A percentile compares a stretch with the other conserved stretches of the same genome.
Evolutionary conservation across 2,888 invertebrate species (phyloP).

Genomic region (Chaetogeoica ovagalla): DNA sequence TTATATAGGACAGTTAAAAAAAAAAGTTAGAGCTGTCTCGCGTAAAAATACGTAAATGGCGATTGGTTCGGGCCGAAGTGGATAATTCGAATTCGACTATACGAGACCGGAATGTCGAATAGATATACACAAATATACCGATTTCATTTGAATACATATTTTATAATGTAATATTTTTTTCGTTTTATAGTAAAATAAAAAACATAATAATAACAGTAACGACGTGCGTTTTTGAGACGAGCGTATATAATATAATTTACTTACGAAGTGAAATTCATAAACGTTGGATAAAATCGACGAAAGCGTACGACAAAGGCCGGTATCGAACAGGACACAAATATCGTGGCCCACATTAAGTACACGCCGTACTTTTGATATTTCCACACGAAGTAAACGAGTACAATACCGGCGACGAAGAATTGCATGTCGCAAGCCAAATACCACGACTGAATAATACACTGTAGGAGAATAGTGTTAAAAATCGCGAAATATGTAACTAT

Average conservation of each 20-base stretch:
- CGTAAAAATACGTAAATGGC: too few relatives aligned
- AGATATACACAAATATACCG: too few relatives aligned
- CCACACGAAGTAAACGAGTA: slow-evolving; percentile 40
- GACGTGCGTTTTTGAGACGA: too few relatives aligned
- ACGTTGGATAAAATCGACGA: slow-evolving; percentile 31
- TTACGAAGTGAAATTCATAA: slow-evolving; percentile 34
- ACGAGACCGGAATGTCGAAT: too few relatives aligned
- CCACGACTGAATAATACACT: slow-evolving; percentile 47
- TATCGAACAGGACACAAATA: slow-evolving; percentile 25
- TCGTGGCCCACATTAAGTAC: slow-evolving; percentile 27
- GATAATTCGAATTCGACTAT: too few relatives aligned
- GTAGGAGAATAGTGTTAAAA: background rate
- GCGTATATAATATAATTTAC: background rate
- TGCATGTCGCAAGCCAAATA: slow-evolving; percentile 46
- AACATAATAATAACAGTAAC: too few relatives aligned
- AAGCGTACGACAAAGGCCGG: slow-evolving; percentile 12
- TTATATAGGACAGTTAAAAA: too few relatives aligned
- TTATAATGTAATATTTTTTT: too few relatives aligned
- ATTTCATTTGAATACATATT: too few relatives aligned
- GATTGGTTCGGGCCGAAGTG: too few relatives aligned
- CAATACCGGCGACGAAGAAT: slow-evolving; percentile 28
- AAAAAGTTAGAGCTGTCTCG: too few relatives aligned
- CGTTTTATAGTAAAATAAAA: too few relatives aligned
- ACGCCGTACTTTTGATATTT: slow-evolving; percentile 38
- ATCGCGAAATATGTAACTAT: background rate